Base-by-base conservation (phyloP, 1,140 invertebrate genomes). In the Tetramorium simillimum region DNA sequence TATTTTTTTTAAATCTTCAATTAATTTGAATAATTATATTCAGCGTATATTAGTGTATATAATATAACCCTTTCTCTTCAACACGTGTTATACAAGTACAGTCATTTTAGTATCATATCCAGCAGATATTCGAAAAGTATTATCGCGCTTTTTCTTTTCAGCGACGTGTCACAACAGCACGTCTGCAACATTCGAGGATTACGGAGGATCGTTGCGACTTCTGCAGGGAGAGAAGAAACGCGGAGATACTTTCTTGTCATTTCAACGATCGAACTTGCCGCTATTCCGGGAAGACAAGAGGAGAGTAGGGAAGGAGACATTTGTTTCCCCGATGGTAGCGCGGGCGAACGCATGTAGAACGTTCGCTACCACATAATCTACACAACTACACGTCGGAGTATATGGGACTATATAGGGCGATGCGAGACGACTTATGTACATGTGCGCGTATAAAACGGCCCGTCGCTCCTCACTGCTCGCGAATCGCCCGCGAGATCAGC, bases 401-500 rank as follows among this genome's bases (percentile, higher is more conserved):
- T 43, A 73, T 10, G 49, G 53, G 51, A 12, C 60, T 73, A 10
- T 24, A 46, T 51, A n/a, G 49, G 28, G n/a, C 49, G 53, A 58
- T 33, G 46, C 18, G 58, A 5, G 16, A n/a, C 12, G 40, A n/a
- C 12, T 63, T 78, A 49, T 77, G 24, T 46, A 51, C 67, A 21
- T 69, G 49, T 16, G 37, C 5, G 18, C 21, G 28, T 60, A 60
- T 24, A 84, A 84, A 4, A 40, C 53, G 10, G n/a, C 21, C 69
- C 53, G 62, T 73, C 70, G 86, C 77, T 49, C 40, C 58, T 84
- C 75, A 70, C 7, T n/a, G 76, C n/a, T 82, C 89, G 86, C 76
- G 87, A 90, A 89, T 90, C 88, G 91, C 85, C 86, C 90, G 88
- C 84, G 87, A 67, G 84, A 86, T 87, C 89, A 90, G 89, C 88